Base-by-base conservation (phyloP, 1,140 invertebrate species). In the Drosophila tropicalis region DNA sequence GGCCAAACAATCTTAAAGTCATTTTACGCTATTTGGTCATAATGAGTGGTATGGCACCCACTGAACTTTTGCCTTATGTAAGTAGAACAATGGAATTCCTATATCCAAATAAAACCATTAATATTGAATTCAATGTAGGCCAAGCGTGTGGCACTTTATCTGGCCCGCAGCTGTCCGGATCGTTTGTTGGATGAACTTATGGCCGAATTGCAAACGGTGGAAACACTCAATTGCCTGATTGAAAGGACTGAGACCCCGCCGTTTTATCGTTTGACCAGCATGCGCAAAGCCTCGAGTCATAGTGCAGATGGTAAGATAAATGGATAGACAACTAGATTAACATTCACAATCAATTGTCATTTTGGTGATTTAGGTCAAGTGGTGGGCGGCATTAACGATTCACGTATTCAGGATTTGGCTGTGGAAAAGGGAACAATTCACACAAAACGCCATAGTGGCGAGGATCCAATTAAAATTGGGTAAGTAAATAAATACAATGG, bases 11-110 rank as follows among this genome's bases (percentile, higher is more conserved):
- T 93, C 94, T 99, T 29, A 97, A 98, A 93, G 97, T 99, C 13
- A 98, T 99, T 70, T 96, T 99, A 69, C 95, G 98, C n/a, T 99
- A 99, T 93, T 93, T 99, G 19, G 96, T 99, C 68, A 99, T 99
- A 73, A 95, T 99, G 29, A 98, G 97, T 2, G 97, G 98, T 54
- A 97, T 99, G 95, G 97, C 98, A 5, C 97, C 98, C 6, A 95
- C 95, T 72, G 97, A 99, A 92, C 93, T 99, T 1, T 93, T 99
- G 17, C 96, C 95, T 51, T 97, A 96, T 92, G 97, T 98, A 94
- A 96, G 95, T 94, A 1, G 39, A 72, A 22, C 69, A 40, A 29
- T 29, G 29, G 5, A 5, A 29, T 6, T 29, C 6, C 29, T 29
- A 5, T 29, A 29, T 29, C 25, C 25, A 5, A 29, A 29, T 29